Evolutionary conservation across 1,140 invertebrate species (phyloP).

Genomic region (Drosophila nannoptera): DNA sequence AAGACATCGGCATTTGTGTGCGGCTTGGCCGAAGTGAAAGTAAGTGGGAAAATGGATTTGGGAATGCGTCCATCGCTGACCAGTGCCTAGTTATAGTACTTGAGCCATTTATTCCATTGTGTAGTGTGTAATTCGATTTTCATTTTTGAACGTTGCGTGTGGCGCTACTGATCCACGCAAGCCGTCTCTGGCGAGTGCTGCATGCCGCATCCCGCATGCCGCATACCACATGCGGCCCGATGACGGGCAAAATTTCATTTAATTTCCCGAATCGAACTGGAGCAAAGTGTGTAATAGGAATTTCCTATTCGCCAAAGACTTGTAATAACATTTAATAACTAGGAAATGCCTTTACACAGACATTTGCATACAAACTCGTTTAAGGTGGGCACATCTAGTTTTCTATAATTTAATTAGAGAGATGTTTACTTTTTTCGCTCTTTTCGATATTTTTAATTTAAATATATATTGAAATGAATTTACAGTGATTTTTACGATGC

Average conservation of each 20-base stretch:
- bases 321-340: conserved; percentile 4
- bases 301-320: not conserved
- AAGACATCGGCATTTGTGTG: conserved; percentile 49
- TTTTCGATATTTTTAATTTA: no score
- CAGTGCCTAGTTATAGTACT: conserved; percentile 6
- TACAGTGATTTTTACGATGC: no score
- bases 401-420: no score
- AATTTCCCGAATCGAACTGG: not conserved
- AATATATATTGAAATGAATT: no score
- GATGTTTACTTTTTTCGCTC: no score
- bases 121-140: conserved; percentile 24
- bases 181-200: no score
- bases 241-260: no score
- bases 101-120: conserved; percentile 1
- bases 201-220: no score
- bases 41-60: conserved; percentile 34
- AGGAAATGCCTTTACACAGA: conserved; percentile 1
- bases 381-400: no score
- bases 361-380: not conserved
- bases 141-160: conserved; percentile 26
- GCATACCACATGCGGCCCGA: no score
- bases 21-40: conserved; percentile 59
- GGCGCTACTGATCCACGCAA: not conserved
- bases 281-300: not conserved
- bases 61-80: conserved; percentile 21